These are phyloP conservation scores for Itoplectis maculator DNA, from an alignment of 2,888 invertebrate genomes.

Conservation along the genomic window DNA sequence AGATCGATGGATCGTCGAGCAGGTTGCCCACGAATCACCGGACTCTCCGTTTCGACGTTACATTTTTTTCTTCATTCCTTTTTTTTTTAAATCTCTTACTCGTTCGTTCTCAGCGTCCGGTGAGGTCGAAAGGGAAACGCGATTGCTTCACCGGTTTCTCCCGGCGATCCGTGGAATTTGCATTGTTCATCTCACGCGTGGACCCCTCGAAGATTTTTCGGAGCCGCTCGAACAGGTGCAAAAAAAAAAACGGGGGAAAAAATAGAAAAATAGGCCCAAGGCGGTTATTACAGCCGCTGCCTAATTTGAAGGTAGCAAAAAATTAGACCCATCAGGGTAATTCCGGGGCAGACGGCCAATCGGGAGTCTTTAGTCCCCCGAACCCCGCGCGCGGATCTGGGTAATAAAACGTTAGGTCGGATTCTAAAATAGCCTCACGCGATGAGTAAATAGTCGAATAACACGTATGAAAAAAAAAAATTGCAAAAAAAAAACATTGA, in stretches of 20 bases:
- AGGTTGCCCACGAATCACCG: slow-evolving; percentile 43
- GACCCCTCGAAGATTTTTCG: background rate
- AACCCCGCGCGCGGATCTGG: background rate
- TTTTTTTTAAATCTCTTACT: slow-evolving; percentile 8
- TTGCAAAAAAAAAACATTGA: background rate
- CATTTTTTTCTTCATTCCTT: slow-evolving; percentile 13
- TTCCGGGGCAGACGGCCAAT: background rate
- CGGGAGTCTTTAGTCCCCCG: background rate
- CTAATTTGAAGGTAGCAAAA: slow-evolving; percentile 35
- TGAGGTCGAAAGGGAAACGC: slow-evolving; percentile 49
- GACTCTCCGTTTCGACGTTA: slow-evolving; percentile 44
- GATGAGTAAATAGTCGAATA: background rate
- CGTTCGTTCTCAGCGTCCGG: slow-evolving; percentile 23
- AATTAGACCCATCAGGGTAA: background rate
- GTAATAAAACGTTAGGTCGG: background rate
- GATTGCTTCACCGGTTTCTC: slow-evolving; percentile 19
- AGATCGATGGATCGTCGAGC: slow-evolving; percentile 61
- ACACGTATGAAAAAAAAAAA: background rate
- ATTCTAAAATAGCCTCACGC: background rate
- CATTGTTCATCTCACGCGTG: slow-evolving; percentile 21
- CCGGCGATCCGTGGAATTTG: slow-evolving; percentile 28
- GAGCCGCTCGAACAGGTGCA: slow-evolving; percentile 44
- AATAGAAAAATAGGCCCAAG: background rate
- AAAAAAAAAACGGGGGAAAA: slow-evolving; percentile 44
- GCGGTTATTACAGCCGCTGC: slow-evolving; percentile 28